Evolutionary conservation across 1,140 invertebrate genomes (phyloP), one percentile per base, ranked within the genome.

Genomic region (Drosophila ercepeae): DNA sequence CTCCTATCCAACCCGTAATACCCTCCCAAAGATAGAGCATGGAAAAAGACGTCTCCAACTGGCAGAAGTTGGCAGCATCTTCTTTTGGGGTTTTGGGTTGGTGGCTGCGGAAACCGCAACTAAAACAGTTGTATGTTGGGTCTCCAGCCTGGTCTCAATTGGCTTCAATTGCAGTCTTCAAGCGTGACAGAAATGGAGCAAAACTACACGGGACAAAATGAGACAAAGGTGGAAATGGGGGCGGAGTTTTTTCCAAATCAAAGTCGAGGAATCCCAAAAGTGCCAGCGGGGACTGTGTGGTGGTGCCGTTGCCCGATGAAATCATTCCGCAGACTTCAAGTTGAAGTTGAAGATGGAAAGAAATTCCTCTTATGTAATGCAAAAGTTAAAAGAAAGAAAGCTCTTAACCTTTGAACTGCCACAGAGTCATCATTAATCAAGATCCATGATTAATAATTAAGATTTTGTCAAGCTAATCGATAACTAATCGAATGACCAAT

Each of bases 111-210:
- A 68, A 81, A 73, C 61, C 72, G 52, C 72, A 79, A 86, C 75
- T 64, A 39, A 65, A 65, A 83, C 81, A 84, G 82, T 86, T 84
- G 81, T 75, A 61, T 32, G 29, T 32, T 32, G 29, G 46, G 60
- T 68, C 64, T 27, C 36, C 9, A n/a, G 4, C 45, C 27, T 55
- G 74, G 68, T 49, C 57, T 74, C 81, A 86, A 81, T 86, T 86
- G 81, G 81, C 81, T 86, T 82, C 81, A 86, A 86, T 86, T 86
- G 82, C 82, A 76, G 81, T 86, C 82, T 81, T 86, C 76, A 86
- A 88, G 81, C 81, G 82, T 86, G 81, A 86, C 81, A 86, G 81
- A 86, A 84, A 84, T 84, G 76, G 79, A 84, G 81, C 81, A 74
- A 74, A 74, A 74, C 71, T 74, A 86, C 75, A 82, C 61, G 71